phyloP scores from a whole-genome alignment of 2,797 vertebrate genomes.

The Acanthiza pusilla region DNA sequence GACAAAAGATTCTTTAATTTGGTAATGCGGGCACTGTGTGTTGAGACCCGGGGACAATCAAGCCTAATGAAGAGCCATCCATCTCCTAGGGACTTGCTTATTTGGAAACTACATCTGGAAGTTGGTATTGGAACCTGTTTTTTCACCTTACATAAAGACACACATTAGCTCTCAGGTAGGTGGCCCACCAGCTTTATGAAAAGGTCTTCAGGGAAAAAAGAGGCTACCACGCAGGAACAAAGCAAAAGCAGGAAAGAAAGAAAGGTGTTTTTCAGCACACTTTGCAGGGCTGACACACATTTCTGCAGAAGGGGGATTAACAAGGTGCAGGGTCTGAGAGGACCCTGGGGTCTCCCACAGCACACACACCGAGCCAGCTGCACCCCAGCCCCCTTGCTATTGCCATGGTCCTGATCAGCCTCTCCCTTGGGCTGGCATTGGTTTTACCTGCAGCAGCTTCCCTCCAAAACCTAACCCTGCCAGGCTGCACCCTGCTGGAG shows the following conservation, averaged over 20 bases:
- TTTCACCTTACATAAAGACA: not conserved
- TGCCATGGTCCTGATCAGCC: accelerated
- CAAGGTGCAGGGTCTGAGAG: accelerated
- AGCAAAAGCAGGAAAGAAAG: not conserved
- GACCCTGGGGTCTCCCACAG: not conserved
- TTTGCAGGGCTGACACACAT: accelerated
- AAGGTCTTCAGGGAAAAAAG: not conserved
- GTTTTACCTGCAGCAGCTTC: not conserved
- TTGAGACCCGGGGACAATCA: not conserved
- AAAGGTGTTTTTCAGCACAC: not conserved
- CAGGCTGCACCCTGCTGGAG: not conserved
- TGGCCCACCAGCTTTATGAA: not conserved
- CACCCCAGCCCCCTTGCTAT: not conserved
- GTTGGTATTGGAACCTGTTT: not conserved
- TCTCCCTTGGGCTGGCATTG: not conserved
- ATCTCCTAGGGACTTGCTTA: not conserved
- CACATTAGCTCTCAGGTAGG: accelerated
- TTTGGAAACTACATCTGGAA: not conserved
- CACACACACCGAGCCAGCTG: accelerated
- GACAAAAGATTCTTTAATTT: not conserved
- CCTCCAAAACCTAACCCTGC: not conserved
- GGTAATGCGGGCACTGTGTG: not conserved
- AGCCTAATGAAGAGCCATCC: not conserved
- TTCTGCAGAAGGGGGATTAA: not conserved
- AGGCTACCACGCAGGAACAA: not conserved